A percentile compares a stretch with the other conserved stretches of the same genome.
Conservation (phyloP, 2,797 vertebrate genomes). For the Leptodactylus fallax region DNA sequence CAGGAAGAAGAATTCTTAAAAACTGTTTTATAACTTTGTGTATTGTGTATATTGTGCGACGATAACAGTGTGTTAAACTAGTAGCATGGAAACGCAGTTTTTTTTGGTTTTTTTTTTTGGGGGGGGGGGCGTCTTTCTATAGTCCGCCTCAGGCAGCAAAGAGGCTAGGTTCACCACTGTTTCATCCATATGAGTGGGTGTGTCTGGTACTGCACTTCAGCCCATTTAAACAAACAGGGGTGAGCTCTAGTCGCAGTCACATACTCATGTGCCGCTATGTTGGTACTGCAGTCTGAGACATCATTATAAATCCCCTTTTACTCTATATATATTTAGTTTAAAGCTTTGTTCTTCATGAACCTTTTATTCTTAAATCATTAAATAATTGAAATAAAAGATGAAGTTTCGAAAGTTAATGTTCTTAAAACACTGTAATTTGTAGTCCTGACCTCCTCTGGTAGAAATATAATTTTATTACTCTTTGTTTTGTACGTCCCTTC, state of each 20-base stretch:
- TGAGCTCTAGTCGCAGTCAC: not conserved
- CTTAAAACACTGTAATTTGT: not conserved
- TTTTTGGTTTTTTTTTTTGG: too few relatives aligned
- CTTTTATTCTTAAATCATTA: not conserved
- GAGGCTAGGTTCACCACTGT: too few relatives aligned
- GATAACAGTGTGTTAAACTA: too few relatives aligned
- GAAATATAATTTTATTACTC: constrained; percentile 10
- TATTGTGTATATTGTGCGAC: too few relatives aligned
- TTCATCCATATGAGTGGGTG: too few relatives aligned
- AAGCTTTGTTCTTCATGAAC: not conserved
- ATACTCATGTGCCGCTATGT: not conserved
- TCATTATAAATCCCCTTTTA: not conserved
- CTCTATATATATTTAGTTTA: too few relatives aligned
- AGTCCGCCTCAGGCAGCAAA: too few relatives aligned
- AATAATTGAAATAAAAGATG: not conserved
- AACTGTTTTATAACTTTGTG: too few relatives aligned
- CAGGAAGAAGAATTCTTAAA: too few relatives aligned
- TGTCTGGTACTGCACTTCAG: not conserved
- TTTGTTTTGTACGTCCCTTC: not conserved
- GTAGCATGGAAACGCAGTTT: too few relatives aligned
- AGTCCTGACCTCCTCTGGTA: not conserved
- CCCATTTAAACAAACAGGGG: not conserved
- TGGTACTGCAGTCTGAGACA: not conserved
- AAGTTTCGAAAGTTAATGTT: not conserved
- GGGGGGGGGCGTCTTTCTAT: too few relatives aligned